Base-by-base conservation (phyloP, 2,113 vertebrate species). In the Pelecanus crispus region DNA sequence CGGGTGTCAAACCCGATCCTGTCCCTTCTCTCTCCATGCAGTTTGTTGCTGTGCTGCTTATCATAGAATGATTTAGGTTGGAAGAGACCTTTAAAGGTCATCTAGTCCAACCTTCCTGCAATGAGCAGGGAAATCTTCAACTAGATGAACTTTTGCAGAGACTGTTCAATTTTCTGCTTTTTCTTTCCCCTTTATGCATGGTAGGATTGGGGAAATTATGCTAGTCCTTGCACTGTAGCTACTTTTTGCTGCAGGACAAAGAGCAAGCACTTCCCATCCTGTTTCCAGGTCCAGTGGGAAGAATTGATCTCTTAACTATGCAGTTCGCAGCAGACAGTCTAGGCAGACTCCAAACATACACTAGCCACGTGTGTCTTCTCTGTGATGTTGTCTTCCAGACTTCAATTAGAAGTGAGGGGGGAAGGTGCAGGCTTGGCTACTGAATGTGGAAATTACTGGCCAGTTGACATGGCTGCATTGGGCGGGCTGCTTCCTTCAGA, bases 341-440 rank as follows among this genome's bases (percentile, higher is more conserved):
- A 15, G 72, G 40, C 68, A 59, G 31, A 5, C 56, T 62, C 36
- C 24, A 36, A 1, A 25, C 8, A 6, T 8, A 7, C 1, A 0
- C 24, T 49, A 44, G 16, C 38, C 4, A 0, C 0, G 13, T 18
- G 20, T 52, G 62, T 71, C 16, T 56, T 26, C 52, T 55, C 32
- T 38, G 28, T 65, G 72, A 34, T 18, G 62, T 3, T 25, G n/a
- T 50, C 44, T 44, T 26, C 47, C 13, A 36, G 45, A 28, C 19
- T 21, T 55, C 38, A 11, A 0, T 11, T 1, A 25, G 50, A 56
- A 93, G 59, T 4, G 16, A 36, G 15, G 17, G 31, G 12, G 4
- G 13, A 22, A 40, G 21, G 21, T 59, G 10, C 52, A 26, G 26
- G 1, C 38, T 32, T 59, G 28, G 44, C 9, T 65, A 15, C 49